Evolutionary conservation across 2,113 vertebrate species (phyloP).

Genomic region (Oncorhynchus mykiss): DNA sequence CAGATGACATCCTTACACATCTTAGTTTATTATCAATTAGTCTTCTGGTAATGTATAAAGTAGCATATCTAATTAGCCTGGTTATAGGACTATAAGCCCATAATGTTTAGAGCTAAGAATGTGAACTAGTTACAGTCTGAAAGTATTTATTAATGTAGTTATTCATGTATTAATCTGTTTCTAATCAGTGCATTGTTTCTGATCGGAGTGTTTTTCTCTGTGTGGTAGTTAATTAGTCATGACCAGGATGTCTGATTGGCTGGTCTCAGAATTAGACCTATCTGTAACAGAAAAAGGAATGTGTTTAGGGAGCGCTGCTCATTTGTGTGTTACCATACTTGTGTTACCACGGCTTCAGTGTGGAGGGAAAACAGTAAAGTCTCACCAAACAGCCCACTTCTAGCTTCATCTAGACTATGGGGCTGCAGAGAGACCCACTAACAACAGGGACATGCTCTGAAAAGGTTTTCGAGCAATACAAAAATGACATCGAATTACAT

Average conservation of each 20-base stretch:
- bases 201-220: not conserved
- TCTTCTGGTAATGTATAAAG: not conserved
- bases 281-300: constrained; percentile 21
- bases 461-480: not conserved
- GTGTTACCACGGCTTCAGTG: not conserved
- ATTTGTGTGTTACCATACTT: too few relatives aligned
- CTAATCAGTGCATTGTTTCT: constrained; percentile 1
- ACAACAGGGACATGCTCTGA: not conserved
- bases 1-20: too few relatives aligned
- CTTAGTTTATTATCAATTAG: not conserved
- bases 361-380: not conserved
- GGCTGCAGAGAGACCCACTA: not conserved
- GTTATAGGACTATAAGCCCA: not conserved
- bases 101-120: not conserved
- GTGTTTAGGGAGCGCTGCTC: not conserved
- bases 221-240: constrained; percentile 51
- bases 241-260: constrained; percentile 32
- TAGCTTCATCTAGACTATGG: not conserved
- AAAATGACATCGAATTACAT: constrained; percentile 14
- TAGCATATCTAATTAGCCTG: not conserved
- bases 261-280: constrained; percentile 22
- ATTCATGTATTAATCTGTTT: constrained; percentile 44
- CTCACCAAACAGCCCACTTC: too few relatives aligned
- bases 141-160: constrained; percentile 12
- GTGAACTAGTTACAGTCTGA: constrained; percentile 25